Conservation (phyloP, 92 coral and sea anemone genomes). For the Bergia sp. region DNA sequence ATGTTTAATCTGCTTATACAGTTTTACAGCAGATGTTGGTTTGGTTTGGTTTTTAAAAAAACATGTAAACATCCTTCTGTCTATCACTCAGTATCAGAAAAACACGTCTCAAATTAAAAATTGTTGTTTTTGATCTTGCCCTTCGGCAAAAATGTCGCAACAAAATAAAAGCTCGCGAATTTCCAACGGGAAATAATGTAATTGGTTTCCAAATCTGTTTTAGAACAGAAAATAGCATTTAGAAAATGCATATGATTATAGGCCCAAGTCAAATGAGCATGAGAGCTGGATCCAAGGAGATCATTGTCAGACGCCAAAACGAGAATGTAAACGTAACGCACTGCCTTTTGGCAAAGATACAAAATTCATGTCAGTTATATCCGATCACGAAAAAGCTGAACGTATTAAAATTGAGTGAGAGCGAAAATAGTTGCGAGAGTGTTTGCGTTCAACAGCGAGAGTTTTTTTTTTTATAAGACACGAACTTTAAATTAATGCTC, state of each 20-base stretch:
- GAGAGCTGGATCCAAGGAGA: too few species aligned
- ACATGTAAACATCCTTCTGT: not conserved
- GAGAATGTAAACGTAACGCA: too few species aligned
- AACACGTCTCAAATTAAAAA: not conserved
- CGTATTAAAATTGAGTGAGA: too few species aligned
- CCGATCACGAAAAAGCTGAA: too few species aligned
- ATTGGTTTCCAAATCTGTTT: not conserved
- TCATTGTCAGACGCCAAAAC: too few species aligned
- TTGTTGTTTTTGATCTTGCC: not conserved
- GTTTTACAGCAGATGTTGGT: not conserved
- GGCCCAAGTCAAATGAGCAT: not conserved
- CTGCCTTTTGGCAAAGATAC: too few species aligned
- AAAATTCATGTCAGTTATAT: too few species aligned
- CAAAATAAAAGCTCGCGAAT: not conserved
- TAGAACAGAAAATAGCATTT: not conserved
- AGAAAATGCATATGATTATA: not conserved
- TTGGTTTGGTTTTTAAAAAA: not conserved
- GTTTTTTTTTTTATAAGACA: too few species aligned
- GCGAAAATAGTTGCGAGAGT: too few species aligned
- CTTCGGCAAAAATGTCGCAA: not conserved
- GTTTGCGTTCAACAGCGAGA: too few species aligned
- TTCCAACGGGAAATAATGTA: not conserved
- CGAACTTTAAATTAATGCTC: too few species aligned
- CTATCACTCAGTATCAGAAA: not conserved
- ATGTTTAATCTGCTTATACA: not conserved